Base-by-base conservation (phyloP, 2,888 invertebrate genomes). In the Euproctis similis region DNA sequence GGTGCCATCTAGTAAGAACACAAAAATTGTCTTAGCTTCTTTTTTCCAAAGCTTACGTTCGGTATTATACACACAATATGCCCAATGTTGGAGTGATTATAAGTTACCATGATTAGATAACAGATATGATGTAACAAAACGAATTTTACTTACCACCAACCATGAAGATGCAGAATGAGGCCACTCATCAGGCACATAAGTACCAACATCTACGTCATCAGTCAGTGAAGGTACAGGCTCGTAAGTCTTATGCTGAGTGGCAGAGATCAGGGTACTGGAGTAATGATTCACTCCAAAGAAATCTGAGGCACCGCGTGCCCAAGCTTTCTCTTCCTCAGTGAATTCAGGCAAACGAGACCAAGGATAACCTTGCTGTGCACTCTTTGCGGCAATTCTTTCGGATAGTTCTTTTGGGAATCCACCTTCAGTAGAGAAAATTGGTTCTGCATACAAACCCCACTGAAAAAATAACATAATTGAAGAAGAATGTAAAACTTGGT, bases 221-320 rank as follows among this genome's bases (percentile, higher is more conserved):
- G 30, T 16, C 3, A 62, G 2, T 0, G 68, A 69, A 1, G 70
- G 71, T 1, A 61, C 57, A 0, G 46, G 28, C 4, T 42, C 9
- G 1, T 36, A 12, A 0, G 5, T n/a, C 8, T 52, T 50, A 10
- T 61, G 27, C 7, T 64, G 46, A 0, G 53, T 50, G 0, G 66
- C 65, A 0, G 70, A 65, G 7, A 70, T 28, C 1, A 60, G 19
- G 0, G n/a, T 58, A 1, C 85, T 62, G 0, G 89, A 87, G 55
- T 93, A 93, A 33, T 89, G 87, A 49, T 92, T 93, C 2, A 93
- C 67, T 1, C 91, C 74, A 8, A 74, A 59, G 53, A 74, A 77
- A 31, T 77, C 77, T 0, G 52, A 39, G 2, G 67, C 30, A 2
- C 77, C 77, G 26, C 41, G 59, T 1, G 63, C 58, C 1, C 59